Evolutionary conservation across 2,797 vertebrate species (phyloP).

Genomic region (Urocyon cinereoargenteus): DNA sequence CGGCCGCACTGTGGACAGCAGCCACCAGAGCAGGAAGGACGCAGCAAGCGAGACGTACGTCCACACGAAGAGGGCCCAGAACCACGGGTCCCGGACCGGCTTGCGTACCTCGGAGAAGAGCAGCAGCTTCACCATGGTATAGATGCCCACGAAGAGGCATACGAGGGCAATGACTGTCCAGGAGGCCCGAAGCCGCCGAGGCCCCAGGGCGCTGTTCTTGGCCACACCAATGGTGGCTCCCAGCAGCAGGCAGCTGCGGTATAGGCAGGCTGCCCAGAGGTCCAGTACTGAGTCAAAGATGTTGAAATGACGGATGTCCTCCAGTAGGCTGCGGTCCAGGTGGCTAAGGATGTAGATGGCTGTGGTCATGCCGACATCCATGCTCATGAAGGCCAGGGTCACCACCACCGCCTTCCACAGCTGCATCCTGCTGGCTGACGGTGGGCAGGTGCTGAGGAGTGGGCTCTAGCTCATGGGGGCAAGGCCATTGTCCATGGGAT

Average conservation of each 20-base stretch:
- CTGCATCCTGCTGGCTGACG: slow-evolving; percentile 87
- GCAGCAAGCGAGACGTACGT: slow-evolving; percentile 89
- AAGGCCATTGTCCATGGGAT: neutral
- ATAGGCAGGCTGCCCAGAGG: slow-evolving; percentile 92
- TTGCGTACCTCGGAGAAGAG: slow-evolving; percentile 92
- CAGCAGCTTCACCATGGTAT: slow-evolving; percentile 93
- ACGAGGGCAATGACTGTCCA: slow-evolving; percentile 87
- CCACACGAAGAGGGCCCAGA: slow-evolving; percentile 94
- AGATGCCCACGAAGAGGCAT: slow-evolving; percentile 91
- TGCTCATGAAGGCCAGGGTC: slow-evolving; percentile 87
- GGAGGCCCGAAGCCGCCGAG: slow-evolving; percentile 88
- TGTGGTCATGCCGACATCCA: slow-evolving; percentile 91
- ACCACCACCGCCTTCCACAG: slow-evolving; percentile 87
- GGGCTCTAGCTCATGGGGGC: neutral
- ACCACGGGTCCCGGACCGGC: slow-evolving; percentile 92
- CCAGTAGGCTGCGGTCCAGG: slow-evolving; percentile 84
- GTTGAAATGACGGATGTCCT: slow-evolving; percentile 92
- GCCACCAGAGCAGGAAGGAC: slow-evolving; percentile 90
- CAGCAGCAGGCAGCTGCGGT: slow-evolving; percentile 91
- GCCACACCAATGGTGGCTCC: slow-evolving; percentile 93
- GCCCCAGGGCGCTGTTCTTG: slow-evolving; percentile 92
- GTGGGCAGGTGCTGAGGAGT: fast-evolving
- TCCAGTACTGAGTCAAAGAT: slow-evolving; percentile 92
- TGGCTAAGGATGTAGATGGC: slow-evolving; percentile 91
- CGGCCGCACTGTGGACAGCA: slow-evolving; percentile 88